Percentiles rank a stretch among this genome's conserved stretches.
These are phyloP conservation scores for Champsocephalus gunnari DNA, from an alignment of 2,797 vertebrate genomes.

Conservation along the genomic window DNA sequence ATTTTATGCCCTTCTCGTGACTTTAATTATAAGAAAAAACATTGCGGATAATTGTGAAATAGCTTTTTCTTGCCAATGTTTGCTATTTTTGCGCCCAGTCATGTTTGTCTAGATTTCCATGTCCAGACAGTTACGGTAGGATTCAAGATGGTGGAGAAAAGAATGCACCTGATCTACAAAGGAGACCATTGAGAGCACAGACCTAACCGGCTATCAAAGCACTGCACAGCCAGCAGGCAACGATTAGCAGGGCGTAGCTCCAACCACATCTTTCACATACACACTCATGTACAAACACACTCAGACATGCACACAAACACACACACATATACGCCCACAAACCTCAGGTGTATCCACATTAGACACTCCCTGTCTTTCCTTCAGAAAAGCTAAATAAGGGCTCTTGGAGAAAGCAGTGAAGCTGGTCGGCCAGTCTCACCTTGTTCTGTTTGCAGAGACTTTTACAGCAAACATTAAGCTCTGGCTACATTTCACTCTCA, in stretches of 20 bases:
- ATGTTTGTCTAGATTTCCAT: conserved; percentile 74
- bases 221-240: conserved; percentile 78
- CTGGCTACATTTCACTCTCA: conserved; percentile 26
- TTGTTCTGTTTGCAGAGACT: conserved; percentile 57
- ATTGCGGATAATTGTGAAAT: conserved; percentile 13
- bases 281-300: conserved; percentile 52
- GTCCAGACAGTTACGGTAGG: conserved; percentile 70
- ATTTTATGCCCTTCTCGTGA: neutral
- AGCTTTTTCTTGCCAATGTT: conserved; percentile 37
- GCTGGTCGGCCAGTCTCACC: conserved; percentile 25
- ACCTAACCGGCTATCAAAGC: conserved; percentile 80
- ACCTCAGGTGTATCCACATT: conserved; percentile 82
- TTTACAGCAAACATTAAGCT: conserved; percentile 46
- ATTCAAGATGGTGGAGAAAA: conserved; percentile 68
- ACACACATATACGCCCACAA: conserved; percentile 44
- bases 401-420: conserved; percentile 45
- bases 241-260: conserved; percentile 83
- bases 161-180: conserved; percentile 83
- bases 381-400: conserved; percentile 70
- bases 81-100: conserved; percentile 57
- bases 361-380: conserved; percentile 72
- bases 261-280: conserved; percentile 78
- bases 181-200: conserved; percentile 74
- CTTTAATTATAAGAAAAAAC: conserved; percentile 30
- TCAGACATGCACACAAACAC: conserved; percentile 58